A percentile compares a stretch with the other conserved stretches of the same genome.
These are phyloP conservation scores for Lacerta agilis DNA, from an alignment of 2,797 vertebrate genomes.

Conservation along the genomic window DNA sequence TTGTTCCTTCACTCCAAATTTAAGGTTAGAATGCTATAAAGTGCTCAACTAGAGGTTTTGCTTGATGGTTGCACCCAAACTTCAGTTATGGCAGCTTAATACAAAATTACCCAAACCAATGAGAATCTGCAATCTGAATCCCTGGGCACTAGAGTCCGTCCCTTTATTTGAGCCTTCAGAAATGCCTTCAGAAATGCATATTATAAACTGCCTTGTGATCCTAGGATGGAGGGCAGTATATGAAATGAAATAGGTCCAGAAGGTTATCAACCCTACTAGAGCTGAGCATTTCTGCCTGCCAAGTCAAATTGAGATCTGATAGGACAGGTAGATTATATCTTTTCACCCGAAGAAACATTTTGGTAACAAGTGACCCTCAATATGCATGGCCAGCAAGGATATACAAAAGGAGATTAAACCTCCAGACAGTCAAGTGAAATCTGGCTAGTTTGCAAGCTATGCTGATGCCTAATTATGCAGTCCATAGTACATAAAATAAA, in stretches of 20 bases:
- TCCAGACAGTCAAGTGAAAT: not conserved
- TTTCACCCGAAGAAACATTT: not conserved
- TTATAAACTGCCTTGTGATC: too few relatives aligned
- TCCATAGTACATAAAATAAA: not conserved
- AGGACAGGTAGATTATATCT: not conserved
- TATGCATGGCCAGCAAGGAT: not conserved
- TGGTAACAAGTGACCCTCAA: too few relatives aligned
- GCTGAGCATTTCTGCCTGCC: not conserved
- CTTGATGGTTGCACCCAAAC: not conserved
- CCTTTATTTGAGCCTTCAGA: not conserved
- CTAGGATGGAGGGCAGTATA: not conserved
- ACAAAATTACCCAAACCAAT: not conserved
- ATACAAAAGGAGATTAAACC: not conserved
- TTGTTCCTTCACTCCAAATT: not conserved
- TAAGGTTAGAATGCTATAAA: not conserved
- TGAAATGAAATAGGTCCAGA: too few relatives aligned
- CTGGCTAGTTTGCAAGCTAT: not conserved
- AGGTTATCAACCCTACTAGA: too few relatives aligned
- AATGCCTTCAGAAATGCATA: not conserved
- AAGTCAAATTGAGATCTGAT: not conserved
- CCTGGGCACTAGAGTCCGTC: not conserved
- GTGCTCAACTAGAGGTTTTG: not conserved
- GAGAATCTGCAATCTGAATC: not conserved
- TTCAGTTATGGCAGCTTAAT: not conserved
- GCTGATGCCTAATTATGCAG: not conserved